A percentile compares a stretch with the other conserved stretches of the same genome.
These are phyloP conservation scores for Prenolepis imparis DNA, from an alignment of 2,888 invertebrate species.

Conservation along the genomic window DNA sequence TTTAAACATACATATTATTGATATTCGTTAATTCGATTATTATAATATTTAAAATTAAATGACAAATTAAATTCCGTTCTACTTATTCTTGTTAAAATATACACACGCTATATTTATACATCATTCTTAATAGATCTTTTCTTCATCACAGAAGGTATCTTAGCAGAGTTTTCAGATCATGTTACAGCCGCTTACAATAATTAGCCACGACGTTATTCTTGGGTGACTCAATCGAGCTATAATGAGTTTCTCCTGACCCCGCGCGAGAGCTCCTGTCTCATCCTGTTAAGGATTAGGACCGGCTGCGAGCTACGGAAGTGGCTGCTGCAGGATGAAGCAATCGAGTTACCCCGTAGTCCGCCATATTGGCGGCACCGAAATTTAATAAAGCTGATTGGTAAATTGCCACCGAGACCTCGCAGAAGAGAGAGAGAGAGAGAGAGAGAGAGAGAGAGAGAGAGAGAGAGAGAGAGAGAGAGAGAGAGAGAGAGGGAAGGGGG, in stretches of 20 bases:
- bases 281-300: conserved; percentile 59
- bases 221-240: conserved; percentile 41
- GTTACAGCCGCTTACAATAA: conserved; percentile 42
- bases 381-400: conserved; percentile 77
- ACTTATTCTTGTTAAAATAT: neutral
- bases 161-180: conserved; percentile 21
- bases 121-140: neutral
- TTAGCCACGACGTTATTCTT: conserved; percentile 51
- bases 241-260: conserved; percentile 54
- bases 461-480: neutral
- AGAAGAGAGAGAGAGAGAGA: conserved; percentile 21
- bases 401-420: conserved; percentile 69
- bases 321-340: conserved; percentile 53
- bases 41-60: neutral
- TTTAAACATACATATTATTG: neutral
- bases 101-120: neutral
- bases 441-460: conserved; percentile 11
- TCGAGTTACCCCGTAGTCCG: conserved; percentile 58
- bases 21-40: neutral
- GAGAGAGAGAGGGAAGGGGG: no score
- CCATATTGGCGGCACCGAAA: conserved; percentile 68
- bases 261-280: conserved; percentile 39
- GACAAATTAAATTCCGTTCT: neutral
- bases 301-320: conserved; percentile 46
- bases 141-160: neutral